A percentile compares a stretch with the other conserved stretches of the same genome.
Conservation (phyloP, 2,888 invertebrate genomes). For the Drosophila niveifrons region DNA sequence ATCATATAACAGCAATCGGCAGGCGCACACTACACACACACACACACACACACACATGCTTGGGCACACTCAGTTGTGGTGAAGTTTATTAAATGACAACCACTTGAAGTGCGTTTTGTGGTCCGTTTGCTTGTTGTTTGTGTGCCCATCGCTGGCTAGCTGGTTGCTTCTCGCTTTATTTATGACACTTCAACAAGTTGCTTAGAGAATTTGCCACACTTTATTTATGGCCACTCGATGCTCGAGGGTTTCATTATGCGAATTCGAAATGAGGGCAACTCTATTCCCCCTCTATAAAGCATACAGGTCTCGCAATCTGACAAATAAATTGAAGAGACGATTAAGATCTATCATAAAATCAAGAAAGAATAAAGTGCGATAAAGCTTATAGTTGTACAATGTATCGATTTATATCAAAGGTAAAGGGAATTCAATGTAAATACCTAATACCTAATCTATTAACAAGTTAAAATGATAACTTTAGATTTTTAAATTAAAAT, state of each 20-base stretch:
- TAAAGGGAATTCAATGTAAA: background rate
- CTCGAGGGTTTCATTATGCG: slow-evolving; percentile 38
- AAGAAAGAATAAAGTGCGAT: background rate
- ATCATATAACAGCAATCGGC: slow-evolving; percentile 80
- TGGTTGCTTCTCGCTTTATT: slow-evolving; percentile 60
- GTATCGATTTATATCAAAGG: background rate
- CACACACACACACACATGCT: slow-evolving; percentile 40
- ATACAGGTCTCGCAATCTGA: slow-evolving; percentile 1
- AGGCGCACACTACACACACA: slow-evolving; percentile 48
- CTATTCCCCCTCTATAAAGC: background rate
- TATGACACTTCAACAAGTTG: slow-evolving; percentile 77
- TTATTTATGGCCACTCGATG: slow-evolving; percentile 64
- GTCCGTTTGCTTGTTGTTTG: slow-evolving; percentile 17
- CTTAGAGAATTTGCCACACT: slow-evolving; percentile 78
- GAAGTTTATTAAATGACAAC: slow-evolving; percentile 80
- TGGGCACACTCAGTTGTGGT: slow-evolving; percentile 35
- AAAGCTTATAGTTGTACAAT: background rate
- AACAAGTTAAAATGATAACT: too few relatives aligned
- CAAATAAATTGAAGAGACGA: background rate
- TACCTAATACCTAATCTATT: background rate
- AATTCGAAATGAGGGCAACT: slow-evolving; percentile 60
- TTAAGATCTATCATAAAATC: background rate
- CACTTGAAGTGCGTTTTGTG: slow-evolving; percentile 55
- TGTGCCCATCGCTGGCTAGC: background rate
- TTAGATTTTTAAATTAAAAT: too few relatives aligned